Conservation (phyloP, 2,113 vertebrate species). For the Tylochromis polylepis region DNA sequence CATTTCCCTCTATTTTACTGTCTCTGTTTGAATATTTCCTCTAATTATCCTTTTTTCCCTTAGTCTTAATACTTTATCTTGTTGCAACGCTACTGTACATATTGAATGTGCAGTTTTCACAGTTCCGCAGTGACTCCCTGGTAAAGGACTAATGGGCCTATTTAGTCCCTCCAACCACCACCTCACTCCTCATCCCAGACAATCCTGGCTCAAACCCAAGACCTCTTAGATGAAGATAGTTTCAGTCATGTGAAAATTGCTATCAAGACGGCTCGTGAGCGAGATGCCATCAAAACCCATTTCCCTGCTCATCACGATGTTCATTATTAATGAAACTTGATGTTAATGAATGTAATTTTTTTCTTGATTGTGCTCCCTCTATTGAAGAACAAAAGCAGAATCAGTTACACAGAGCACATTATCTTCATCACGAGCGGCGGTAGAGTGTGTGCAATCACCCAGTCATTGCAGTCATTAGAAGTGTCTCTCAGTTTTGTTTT, state of each 20-base stretch:
- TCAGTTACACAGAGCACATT: conserved; percentile 1
- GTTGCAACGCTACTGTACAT: background rate
- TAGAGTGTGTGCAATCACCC: background rate
- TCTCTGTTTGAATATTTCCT: background rate
- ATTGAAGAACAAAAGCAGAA: conserved; percentile 28
- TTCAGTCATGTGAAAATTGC: background rate
- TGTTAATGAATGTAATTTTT: conserved; percentile 20
- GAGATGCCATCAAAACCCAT: conserved; percentile 1
- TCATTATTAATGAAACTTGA: conserved; percentile 22
- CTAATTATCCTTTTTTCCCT: background rate
- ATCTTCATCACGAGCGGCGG: background rate
- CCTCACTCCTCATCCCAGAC: background rate
- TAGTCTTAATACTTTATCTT: background rate
- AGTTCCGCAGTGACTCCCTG: background rate
- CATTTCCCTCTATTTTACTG: too few species aligned
- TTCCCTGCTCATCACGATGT: background rate
- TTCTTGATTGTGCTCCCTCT: background rate
- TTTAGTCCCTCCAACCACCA: background rate
- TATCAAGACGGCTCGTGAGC: background rate
- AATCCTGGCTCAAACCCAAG: background rate
- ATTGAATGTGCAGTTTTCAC: background rate
- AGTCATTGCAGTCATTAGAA: conserved; percentile 1
- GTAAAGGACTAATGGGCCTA: background rate
- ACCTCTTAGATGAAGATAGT: background rate
- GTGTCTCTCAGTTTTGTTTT: background rate